Base-by-base conservation (phyloP, 2,113 vertebrate genomes). In the Uria aalge region DNA sequence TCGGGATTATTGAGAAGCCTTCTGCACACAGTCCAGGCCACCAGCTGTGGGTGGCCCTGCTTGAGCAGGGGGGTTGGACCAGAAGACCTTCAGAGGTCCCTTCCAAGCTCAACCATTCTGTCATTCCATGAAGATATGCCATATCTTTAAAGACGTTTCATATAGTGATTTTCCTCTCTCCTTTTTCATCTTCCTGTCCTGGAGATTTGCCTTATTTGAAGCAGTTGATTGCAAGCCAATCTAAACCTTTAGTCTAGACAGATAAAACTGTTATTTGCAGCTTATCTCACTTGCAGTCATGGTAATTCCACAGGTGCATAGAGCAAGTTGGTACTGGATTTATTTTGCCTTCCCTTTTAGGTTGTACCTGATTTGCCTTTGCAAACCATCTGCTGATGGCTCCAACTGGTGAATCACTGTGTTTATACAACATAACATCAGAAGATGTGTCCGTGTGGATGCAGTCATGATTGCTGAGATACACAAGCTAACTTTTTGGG, bases 201-300 rank as follows among this genome's bases (percentile, higher is more conserved):
- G 55, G 82, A 87, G 57, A 87, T 94, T 69, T 85, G 60, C 57
- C 48, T 82, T 91, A 57, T 82, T 92, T 82, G 84, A 85, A 90
- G 74, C 71, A 69, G 60, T 47, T 91, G 93, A 69, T 55, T 76
- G 52, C 74, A 63, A 90, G 93, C 89, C 89, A 94, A 72, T 92
- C 92, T 89, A 94, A 96, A 95, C 71, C 67, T 95, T 90, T 88
- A 94, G 87, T 93, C 87, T 97, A 95, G 96, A 96, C 92, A 94
- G 94, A 95, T 96, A 96, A 91, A 96, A 85, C 53, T 88, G 36
- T 62, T 96, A 80, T 10, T 97, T 95, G 74, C 77, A 73, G 84
- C 81, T 94, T 96, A 97, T 92, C 89, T 94, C 68, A 27, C 75
- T 77, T 73, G 59, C 66, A 91, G 72, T 91, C 73, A 9, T 41